Base-by-base conservation (phyloP, 2,797 vertebrate genomes). In the Argentina silus region DNA sequence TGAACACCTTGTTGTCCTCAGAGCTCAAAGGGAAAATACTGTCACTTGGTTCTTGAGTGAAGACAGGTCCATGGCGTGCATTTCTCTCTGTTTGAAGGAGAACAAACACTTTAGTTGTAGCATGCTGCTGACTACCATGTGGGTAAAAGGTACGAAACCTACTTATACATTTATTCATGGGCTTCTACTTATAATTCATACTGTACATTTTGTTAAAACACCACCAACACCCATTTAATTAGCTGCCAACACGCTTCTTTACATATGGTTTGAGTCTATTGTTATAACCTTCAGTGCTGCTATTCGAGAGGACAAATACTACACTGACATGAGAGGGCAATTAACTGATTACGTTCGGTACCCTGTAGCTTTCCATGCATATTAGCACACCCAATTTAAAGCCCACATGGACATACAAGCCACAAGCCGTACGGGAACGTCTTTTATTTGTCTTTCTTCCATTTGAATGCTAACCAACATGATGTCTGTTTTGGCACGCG, bases 21-120 rank as follows among this genome's bases (percentile, higher is more conserved):
- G 92, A 92, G 81, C 93, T 95, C 90, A 97, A 77, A 3, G 96
- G 95, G 79, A 98, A 97, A 89, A 96, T 90, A 0, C 93, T 23
- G 80, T 94, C 94, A 81, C 93, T 94, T 10, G 96, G 96, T 86
- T 98, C 96, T 88, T 97, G 96, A 44, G 95, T 94, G 85, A 99
- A 98, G 78, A 96, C 89, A 0, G 97, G 96, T 23, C 96, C 96
- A 0, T 96, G 96, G 72, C 93, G 93, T 0, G 87, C 87, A 70
- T 86, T 91, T 79, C 86, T 87, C 78, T 93, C 96, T 96, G 91
- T 1, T 81, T 83, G 19, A 21, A 68, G 75, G 82, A 75, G 75
- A 55, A 81, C 60, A 78, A 43, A 2, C 14, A n/a, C 27, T 53
- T 80, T 60, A 67, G 72, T 62, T 56, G 77, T 72, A 68, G 56